These are phyloP conservation scores for Pachycephus smyrnensis DNA, from an alignment of 2,888 invertebrate genomes.

Conservation along the genomic window DNA sequence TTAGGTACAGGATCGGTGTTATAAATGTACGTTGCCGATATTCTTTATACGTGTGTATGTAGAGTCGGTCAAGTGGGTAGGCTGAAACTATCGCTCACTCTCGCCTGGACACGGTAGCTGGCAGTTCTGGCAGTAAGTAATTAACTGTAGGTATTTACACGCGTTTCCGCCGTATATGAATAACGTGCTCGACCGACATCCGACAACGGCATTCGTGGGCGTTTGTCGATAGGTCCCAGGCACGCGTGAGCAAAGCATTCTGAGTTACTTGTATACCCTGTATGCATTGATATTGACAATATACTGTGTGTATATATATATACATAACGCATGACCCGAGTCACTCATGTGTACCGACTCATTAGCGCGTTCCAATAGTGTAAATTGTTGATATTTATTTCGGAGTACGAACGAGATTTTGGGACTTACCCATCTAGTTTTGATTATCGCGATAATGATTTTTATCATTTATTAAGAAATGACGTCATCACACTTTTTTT, in stretches of 20 bases:
- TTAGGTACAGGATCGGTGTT: neutral
- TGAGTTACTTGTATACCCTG: neutral
- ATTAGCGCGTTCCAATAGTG: neutral
- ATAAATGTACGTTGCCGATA: neutral
- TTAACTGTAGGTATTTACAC: conserved; percentile 51
- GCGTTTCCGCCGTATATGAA: conserved; percentile 42
- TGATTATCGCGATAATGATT: neutral
- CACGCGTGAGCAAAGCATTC: neutral
- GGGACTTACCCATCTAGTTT: neutral
- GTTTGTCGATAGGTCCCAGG: conserved; percentile 27
- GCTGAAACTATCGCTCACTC: conserved; percentile 49
- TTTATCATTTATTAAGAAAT: neutral
- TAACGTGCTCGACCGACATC: conserved; percentile 37
- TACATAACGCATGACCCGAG: neutral
- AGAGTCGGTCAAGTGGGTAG: conserved; percentile 17
- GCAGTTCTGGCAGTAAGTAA: conserved; percentile 57
- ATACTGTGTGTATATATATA: neutral
- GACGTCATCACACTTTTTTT: neutral
- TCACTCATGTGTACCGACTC: neutral
- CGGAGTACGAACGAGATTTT: too few species aligned
- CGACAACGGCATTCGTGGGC: conserved; percentile 32
- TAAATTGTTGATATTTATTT: neutral
- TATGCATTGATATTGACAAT: neutral
- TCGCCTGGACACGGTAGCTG: conserved; percentile 50
- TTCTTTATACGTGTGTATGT: conserved; percentile 2